Conservation (phyloP, 2,797 vertebrate genomes). For the Acanthurus tractus region DNA sequence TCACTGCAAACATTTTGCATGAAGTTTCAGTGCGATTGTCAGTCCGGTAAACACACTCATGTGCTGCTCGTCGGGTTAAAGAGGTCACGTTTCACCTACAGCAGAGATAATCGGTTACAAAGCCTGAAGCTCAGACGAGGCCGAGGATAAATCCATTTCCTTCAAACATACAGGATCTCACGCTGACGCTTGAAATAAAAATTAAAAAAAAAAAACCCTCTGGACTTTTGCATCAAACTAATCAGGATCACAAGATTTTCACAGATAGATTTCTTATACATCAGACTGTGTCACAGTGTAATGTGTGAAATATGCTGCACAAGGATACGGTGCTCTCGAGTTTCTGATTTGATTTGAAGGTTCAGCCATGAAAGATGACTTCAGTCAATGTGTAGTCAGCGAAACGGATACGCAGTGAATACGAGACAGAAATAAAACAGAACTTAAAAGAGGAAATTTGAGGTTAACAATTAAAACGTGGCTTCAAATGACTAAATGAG, state of each 20-base stretch:
- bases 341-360: not conserved
- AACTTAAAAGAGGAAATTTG: not conserved
- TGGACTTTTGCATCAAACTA: constrained; percentile 1
- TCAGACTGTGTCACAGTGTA: not conserved
- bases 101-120: constrained; percentile 1
- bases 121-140: constrained; percentile 5
- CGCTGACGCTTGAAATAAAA: no score
- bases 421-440: not conserved
- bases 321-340: no score
- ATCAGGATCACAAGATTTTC: not conserved
- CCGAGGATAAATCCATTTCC: not conserved
- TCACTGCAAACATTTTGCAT: no score
- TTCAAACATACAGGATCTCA: not conserved
- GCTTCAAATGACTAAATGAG: not conserved
- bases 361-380: not conserved
- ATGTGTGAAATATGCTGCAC: not conserved
- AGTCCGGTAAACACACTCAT: not conserved
- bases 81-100: not conserved
- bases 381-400: not conserved
- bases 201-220: no score
- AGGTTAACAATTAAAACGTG: not conserved
- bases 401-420: not conserved
- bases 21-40: no score
- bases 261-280: not conserved
- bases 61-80: not conserved